Conservation (phyloP, 2,113 vertebrate genomes). For the Lagopus leucura region DNA sequence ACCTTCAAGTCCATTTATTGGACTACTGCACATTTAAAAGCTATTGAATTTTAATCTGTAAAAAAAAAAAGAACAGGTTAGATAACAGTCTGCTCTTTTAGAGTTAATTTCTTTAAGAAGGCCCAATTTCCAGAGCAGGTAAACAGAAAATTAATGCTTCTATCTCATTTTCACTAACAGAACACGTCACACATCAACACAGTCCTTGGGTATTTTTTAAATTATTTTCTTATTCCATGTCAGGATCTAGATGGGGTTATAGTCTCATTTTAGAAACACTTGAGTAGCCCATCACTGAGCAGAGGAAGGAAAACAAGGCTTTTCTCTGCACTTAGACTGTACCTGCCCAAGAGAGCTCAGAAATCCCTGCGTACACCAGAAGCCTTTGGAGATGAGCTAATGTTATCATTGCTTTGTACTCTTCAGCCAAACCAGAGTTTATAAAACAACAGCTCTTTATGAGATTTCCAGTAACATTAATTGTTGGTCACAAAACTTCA, state of each 20-base stretch:
- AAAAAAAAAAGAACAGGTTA: not conserved
- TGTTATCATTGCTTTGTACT: conserved; percentile 10
- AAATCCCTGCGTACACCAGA: not conserved
- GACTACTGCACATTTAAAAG: not conserved
- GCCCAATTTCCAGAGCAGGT: not conserved
- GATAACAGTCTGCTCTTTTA: not conserved
- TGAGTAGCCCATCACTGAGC: not conserved
- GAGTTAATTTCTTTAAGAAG: not conserved
- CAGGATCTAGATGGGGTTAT: no score
- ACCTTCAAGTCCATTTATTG: not conserved
- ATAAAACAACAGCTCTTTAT: conserved; percentile 70
- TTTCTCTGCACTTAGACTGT: not conserved
- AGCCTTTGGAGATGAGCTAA: not conserved
- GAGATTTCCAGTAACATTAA: conserved; percentile 83
- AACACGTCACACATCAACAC: not conserved
- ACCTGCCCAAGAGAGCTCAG: not conserved
- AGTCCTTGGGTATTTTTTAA: not conserved
- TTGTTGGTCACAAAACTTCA: conserved; percentile 83
- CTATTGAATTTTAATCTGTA: not conserved
- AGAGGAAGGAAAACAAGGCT: not conserved
- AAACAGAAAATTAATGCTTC: not conserved
- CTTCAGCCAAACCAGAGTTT: conserved; percentile 56
- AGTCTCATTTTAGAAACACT: not conserved
- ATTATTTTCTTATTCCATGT: not conserved
- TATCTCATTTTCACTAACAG: not conserved